Conservation (phyloP, 2,113 vertebrate species). For the Dipodomys stephensi region DNA sequence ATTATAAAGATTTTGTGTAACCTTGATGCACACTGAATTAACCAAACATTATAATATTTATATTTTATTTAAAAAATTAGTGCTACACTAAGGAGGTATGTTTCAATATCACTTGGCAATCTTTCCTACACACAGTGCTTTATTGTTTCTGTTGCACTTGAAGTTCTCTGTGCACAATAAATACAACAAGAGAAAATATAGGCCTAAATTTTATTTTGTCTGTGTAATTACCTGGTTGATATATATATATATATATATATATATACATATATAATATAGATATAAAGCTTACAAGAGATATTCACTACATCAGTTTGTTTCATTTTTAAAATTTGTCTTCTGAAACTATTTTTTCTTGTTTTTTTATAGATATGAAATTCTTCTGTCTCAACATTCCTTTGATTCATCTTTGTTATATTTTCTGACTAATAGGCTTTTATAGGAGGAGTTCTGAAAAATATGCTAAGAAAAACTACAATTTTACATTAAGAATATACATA, state of each 20-base stretch:
- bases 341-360: background rate
- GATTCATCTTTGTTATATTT: constrained; percentile 27
- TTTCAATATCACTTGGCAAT: background rate
- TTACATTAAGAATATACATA: constrained; percentile 25
- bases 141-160: background rate
- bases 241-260: background rate
- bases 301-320: background rate
- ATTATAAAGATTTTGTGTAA: background rate
- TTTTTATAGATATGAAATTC: background rate
- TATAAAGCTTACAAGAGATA: background rate
- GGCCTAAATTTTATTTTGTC: constrained; percentile 1
- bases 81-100: background rate
- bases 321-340: background rate
- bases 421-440: background rate
- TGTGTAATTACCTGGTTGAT: background rate
- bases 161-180: constrained; percentile 38
- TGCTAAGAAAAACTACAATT: background rate
- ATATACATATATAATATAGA: constrained; percentile 7
- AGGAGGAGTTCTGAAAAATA: background rate
- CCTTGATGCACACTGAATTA: background rate
- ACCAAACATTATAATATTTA: background rate
- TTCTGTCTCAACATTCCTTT: background rate
- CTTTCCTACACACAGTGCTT: background rate
- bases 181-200: background rate
- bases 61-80: constrained; percentile 20